Evolutionary conservation across 37 sponge, comb jelly and placozoan genomes (phyloP).

Genomic region (Dysidea cf. avara): DNA sequence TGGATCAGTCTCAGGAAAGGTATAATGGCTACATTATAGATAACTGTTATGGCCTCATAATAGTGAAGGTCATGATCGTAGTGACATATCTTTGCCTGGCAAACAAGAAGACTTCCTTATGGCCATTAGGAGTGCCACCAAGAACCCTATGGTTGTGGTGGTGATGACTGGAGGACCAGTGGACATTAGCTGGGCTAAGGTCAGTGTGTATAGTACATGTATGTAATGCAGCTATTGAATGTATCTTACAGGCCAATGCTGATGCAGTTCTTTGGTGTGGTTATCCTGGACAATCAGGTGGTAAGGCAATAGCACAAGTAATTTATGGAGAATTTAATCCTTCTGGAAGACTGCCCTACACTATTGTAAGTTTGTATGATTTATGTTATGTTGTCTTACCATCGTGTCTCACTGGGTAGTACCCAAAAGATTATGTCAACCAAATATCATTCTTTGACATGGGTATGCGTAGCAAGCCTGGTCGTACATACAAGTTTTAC

Average conservation of each 20-base stretch:
- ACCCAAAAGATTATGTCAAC: conserved; percentile 75
- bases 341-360: conserved; percentile 76
- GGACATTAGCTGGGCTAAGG: conserved; percentile 69
- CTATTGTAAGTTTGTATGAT: conserved; percentile 64
- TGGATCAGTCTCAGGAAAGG: conserved; percentile 59
- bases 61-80: conserved; percentile 80
- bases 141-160: conserved; percentile 50
- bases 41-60: conserved; percentile 1
- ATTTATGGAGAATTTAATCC: conserved; percentile 68
- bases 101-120: conserved; percentile 54
- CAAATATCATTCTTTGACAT: conserved; percentile 65
- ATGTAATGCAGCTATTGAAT: not conserved
- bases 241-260: conserved; percentile 42
- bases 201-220: not conserved
- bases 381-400: not conserved
- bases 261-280: conserved; percentile 75
- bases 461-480: conserved; percentile 66
- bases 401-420: conserved; percentile 43
- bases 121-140: conserved; percentile 15
- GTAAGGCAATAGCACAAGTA: conserved; percentile 76
- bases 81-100: conserved; percentile 62
- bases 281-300: conserved; percentile 84
- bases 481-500: conserved; percentile 82
- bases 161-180: conserved; percentile 83
- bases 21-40: not conserved